Evolutionary conservation across 2,888 invertebrate species (phyloP).

Genomic region (Dicyrtomina minuta): DNA sequence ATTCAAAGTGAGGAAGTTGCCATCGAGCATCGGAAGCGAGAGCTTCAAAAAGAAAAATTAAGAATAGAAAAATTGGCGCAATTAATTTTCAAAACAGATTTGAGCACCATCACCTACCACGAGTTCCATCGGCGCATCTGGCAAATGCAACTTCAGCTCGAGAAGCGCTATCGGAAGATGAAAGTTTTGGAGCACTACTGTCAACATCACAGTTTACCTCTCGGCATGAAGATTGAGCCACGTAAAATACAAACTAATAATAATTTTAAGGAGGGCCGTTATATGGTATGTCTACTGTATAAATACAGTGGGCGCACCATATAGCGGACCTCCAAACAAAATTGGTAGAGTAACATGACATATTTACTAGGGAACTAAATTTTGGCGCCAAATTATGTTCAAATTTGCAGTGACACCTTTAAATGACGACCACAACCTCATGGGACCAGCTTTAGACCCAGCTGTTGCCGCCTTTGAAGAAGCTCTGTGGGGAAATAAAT

Average conservation of each 20-base stretch:
- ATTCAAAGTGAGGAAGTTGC: conserved; percentile 23
- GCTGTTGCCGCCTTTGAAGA: conserved; percentile 16
- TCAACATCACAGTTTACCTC: conserved; percentile 10
- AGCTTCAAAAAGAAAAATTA: conserved; percentile 25
- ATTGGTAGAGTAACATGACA: no score
- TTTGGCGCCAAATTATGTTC: no score
- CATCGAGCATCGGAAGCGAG: conserved; percentile 9
- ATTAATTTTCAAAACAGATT: conserved; percentile 27
- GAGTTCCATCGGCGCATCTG: conserved; percentile 15
- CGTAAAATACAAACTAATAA: not conserved
- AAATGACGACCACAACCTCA: no score
- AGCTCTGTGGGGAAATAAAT: conserved; percentile 8
- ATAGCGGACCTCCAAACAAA: no score
- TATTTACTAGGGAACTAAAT: no score
- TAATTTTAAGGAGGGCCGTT: no score
- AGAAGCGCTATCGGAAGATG: conserved; percentile 17
- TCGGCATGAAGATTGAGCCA: conserved; percentile 15
- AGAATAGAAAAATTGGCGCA: conserved; percentile 25
- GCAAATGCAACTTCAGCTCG: conserved; percentile 18
- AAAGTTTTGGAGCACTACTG: conserved; percentile 21
- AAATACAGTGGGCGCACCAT: no score
- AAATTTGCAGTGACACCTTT: no score
- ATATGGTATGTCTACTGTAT: no score
- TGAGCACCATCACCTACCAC: conserved; percentile 23
- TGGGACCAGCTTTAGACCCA: conserved; percentile 1